Base-by-base conservation (phyloP, 2,888 invertebrate genomes). In the Pterostichus niger region DNA sequence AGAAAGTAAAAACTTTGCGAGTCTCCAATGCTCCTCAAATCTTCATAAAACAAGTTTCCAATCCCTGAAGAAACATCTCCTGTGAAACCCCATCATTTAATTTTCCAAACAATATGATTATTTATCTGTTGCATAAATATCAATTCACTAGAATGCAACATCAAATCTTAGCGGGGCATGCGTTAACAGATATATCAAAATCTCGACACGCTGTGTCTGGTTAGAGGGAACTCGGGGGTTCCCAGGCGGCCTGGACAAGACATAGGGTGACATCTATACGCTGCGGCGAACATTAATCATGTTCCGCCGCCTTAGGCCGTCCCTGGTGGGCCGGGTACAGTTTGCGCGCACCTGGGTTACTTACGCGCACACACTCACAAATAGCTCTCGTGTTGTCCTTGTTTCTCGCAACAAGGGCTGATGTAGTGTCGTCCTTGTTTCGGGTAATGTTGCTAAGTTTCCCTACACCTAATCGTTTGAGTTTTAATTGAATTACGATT, bases 201-300 rank as follows among this genome's bases (percentile, higher is more conserved):
- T 80, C 80, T 80, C 80, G 68, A 80, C 78, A 56, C 64, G 78
- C 7, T 49, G 80, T 44, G 56, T 73, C 71, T 52, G 79, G 79
- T 61, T 71, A 52, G 68, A 40, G 81, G 35, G 71, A 52, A 33
- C 73, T 49, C 75, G 33, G 13, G 56, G 40, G 80, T 59, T 82
- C 82, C 75, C 82, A 59, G 24, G 82, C 59, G 82, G 82, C 75
- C 61, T 59, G 82, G 82, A 80, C 82, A 82, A 82, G 82, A 82
- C 82, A 82, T 82, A 82, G 82, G 82, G 82, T 82, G 82, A 82
- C 82, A 82, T 82, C 82, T 82, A 82, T 82, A 75, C 82, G 82
- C 82, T 82, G 75, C 82, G 61, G 75, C 61, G 82, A 75, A 82
- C 82, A 82, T 82, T 82, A 82, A 82, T 82, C 82, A 82, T 82